Percentiles rank a stretch among this genome's conserved stretches.
phyloP scores from a whole-genome alignment of 2,888 invertebrate species.

The Bimastos eiseni region DNA sequence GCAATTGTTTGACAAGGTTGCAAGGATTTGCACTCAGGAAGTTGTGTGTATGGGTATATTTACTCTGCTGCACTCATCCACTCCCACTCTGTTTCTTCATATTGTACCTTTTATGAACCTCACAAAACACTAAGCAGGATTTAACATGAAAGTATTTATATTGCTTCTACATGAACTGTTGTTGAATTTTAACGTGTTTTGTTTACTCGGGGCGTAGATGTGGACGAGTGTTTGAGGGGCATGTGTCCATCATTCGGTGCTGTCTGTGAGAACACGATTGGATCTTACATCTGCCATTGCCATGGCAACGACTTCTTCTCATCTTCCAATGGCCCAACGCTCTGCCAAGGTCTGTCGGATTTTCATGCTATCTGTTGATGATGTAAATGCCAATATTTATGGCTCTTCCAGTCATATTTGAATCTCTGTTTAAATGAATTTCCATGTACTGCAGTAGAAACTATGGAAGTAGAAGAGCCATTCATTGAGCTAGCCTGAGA shows the following conservation, averaged over 20 bases:
- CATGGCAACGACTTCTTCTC: not conserved
- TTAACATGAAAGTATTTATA: not conserved
- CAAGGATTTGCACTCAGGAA: too few species aligned
- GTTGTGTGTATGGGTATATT: too few species aligned
- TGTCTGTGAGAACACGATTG: slow-evolving; percentile 31
- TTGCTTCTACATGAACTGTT: not conserved
- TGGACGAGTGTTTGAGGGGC: slow-evolving; percentile 32
- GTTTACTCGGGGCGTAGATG: slow-evolving; percentile 14
- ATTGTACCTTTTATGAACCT: not conserved
- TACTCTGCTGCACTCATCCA: too few species aligned
- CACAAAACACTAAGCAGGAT: not conserved
- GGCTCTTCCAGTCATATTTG: not conserved
- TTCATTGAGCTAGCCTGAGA: too few species aligned
- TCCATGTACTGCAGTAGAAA: too few species aligned
- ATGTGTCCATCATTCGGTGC: not conserved
- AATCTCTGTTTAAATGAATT: too few species aligned
- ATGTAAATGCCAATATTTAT: not conserved
- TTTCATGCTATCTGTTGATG: not conserved
- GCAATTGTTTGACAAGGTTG: too few species aligned
- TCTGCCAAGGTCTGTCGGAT: not conserved
- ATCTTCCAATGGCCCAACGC: not conserved
- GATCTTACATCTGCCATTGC: slow-evolving; percentile 31
- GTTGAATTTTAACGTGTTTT: not conserved
- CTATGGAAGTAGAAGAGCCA: too few species aligned
- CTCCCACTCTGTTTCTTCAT: not conserved